Percentiles rank a stretch among this genome's conserved stretches.
Conservation (phyloP, 2,113 vertebrate genomes). For the Melanocharis versteri region DNA sequence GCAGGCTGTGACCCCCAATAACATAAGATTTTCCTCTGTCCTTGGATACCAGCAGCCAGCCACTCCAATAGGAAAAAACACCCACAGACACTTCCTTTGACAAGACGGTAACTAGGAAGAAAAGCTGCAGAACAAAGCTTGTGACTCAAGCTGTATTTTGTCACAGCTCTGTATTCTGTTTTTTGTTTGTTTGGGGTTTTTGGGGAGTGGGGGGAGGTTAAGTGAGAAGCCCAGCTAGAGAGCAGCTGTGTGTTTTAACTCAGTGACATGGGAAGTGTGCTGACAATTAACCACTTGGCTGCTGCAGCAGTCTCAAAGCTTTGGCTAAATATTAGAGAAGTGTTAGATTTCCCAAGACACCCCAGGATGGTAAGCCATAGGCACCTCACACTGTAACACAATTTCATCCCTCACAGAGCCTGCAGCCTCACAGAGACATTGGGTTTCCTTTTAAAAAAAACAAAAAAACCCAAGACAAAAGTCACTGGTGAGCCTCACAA, state of each 20-base stretch:
- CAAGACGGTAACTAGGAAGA: constrained; percentile 7
- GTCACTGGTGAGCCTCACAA: background rate
- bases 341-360: background rate
- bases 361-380: background rate
- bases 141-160: background rate
- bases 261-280: background rate
- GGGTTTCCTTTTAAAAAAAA: background rate
- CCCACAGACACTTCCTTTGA: constrained; percentile 54
- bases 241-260: background rate
- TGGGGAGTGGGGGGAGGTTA: background rate
- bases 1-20: constrained; percentile 14
- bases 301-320: background rate
- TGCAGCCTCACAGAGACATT: background rate
- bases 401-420: background rate
- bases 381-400: background rate
- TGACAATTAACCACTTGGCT: background rate
- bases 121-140: background rate
- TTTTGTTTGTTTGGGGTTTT: background rate
- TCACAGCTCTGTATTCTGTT: background rate
- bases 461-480: background rate
- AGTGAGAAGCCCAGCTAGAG: background rate
- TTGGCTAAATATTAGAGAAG: background rate
- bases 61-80: constrained; percentile 70
- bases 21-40: constrained; percentile 61
- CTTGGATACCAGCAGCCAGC: constrained; percentile 45